Evolutionary conservation across 1,140 invertebrate species (phyloP).

Genomic region (Yoshiicerus persimilis): DNA sequence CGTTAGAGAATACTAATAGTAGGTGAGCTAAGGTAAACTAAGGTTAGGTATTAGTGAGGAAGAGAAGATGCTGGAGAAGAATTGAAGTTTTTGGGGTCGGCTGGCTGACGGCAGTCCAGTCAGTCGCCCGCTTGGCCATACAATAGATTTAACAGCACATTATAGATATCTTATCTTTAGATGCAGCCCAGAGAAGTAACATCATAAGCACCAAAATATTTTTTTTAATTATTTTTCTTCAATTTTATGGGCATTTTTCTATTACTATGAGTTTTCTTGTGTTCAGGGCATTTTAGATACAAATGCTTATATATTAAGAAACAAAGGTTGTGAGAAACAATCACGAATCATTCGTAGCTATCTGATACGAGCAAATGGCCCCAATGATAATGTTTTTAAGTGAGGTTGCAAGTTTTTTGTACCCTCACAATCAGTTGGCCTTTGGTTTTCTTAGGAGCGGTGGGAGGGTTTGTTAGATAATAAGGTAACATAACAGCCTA

Average conservation of each 20-base stretch:
- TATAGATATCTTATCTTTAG: background rate
- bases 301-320: no score
- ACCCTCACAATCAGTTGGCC: constrained; percentile 4
- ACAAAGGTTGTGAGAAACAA: background rate
- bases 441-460: constrained; percentile 11
- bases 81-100: constrained; percentile 1
- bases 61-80: background rate
- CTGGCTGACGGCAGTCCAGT: background rate
- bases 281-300: no score
- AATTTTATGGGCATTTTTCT: background rate
- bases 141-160: background rate
- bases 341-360: background rate
- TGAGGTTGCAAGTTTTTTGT: constrained; percentile 22
- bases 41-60: background rate
- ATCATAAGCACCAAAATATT: background rate
- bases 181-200: background rate
- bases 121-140: background rate
- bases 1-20: background rate
- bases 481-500: background rate
- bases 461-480: constrained; percentile 2
- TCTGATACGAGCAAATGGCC: background rate
- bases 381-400: background rate
- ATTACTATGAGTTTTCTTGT: no score
- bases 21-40: background rate
- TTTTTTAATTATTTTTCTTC: background rate